Conservation (phyloP, 37 sponge, comb jelly and placozoan genomes). For the Ianthella basta region DNA sequence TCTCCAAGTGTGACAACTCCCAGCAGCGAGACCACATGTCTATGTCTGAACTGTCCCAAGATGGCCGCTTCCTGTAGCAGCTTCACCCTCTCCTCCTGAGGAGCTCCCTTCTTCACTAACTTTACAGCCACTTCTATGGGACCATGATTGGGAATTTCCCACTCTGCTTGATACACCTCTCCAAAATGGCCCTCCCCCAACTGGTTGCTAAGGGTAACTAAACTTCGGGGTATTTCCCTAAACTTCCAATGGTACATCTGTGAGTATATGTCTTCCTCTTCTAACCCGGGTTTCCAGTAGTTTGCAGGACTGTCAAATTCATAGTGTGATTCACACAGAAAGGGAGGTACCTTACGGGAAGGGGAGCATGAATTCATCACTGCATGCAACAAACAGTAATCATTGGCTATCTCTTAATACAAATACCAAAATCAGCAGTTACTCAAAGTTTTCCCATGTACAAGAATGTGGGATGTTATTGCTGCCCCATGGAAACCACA, state of each 20-base stretch:
- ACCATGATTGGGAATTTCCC: background rate
- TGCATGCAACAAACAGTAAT: no score
- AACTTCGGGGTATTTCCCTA: background rate
- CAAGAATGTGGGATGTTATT: no score
- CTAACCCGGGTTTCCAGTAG: conserved; percentile 12
- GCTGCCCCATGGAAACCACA: no score
- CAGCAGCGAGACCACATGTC: background rate
- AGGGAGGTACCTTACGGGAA: no score
- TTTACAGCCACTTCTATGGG: background rate
- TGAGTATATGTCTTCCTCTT: conserved; percentile 2
- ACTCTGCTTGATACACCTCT: background rate
- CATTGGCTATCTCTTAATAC: no score
- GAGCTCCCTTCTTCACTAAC: conserved; percentile 4
- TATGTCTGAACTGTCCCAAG: conserved; percentile 25
- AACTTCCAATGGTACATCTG: background rate
- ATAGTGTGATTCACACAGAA: no score
- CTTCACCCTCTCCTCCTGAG: conserved; percentile 29
- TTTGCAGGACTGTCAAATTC: no score
- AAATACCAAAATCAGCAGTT: no score
- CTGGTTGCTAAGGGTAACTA: background rate
- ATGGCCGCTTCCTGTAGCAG: conserved; percentile 30
- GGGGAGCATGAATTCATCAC: no score
- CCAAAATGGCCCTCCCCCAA: conserved; percentile 29
- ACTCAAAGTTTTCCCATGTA: no score
- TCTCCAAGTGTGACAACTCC: conserved; percentile 20